These are phyloP conservation scores for Chamaetylas fuelleborni DNA, from an alignment of 2,113 vertebrate species.

Conservation along the genomic window DNA sequence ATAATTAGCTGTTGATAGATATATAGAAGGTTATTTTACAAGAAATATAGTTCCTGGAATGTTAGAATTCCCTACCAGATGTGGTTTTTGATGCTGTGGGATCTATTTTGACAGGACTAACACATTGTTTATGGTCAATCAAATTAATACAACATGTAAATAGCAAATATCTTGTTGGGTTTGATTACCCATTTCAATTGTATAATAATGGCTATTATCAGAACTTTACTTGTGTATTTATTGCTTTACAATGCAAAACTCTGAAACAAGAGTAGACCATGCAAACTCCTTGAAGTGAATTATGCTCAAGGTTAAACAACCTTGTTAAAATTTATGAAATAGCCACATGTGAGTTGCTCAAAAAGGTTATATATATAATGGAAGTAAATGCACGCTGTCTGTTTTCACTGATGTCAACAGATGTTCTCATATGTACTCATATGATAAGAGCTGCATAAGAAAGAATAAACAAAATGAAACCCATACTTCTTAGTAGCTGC, in stretches of 20 bases:
- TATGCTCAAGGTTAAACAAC: background rate
- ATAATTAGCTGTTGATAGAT: conserved; percentile 28
- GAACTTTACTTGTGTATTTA: background rate
- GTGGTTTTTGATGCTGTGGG: background rate
- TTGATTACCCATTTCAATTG: background rate
- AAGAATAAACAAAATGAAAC: background rate
- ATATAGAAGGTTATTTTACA: conserved; percentile 1
- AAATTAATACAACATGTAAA: background rate
- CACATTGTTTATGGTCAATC: background rate
- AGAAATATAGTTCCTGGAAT: background rate
- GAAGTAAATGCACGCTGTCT: background rate
- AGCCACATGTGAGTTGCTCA: background rate
- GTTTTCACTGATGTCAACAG: background rate
- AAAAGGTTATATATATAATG: background rate
- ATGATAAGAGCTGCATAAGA: background rate
- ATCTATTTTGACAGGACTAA: background rate
- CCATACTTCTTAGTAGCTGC: background rate
- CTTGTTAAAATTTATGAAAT: background rate
- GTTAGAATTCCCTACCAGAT: conserved; percentile 22
- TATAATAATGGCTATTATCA: background rate
- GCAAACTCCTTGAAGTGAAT: background rate
- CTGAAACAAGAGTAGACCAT: background rate
- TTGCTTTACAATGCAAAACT: background rate
- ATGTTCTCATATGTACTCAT: accelerated
- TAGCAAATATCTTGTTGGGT: background rate